Conservation (phyloP, 2,113 vertebrate genomes). For the Glaucidium brasilianum region DNA sequence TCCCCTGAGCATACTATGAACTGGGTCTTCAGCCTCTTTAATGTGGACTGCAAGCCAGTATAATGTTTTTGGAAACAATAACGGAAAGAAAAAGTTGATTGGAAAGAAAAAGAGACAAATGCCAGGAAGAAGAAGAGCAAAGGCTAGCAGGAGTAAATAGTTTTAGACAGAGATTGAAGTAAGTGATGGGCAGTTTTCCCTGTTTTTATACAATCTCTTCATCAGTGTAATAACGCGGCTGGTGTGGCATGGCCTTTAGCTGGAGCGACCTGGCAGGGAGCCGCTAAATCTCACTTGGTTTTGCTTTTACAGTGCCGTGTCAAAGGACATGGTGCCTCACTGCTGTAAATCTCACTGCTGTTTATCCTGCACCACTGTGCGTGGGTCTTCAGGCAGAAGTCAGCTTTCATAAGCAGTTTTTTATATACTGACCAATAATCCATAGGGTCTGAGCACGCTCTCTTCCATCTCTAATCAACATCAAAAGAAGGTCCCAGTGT, state of each 20-base stretch:
- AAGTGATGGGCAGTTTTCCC: neutral
- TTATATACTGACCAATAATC: slow-evolving; percentile 36
- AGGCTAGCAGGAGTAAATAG: neutral
- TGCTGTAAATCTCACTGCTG: slow-evolving; percentile 40
- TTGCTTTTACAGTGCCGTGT: slow-evolving; percentile 36
- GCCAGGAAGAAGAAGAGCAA: neutral
- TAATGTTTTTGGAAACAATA: neutral
- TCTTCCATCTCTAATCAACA: neutral
- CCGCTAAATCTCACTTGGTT: neutral
- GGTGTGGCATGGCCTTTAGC: slow-evolving; percentile 47
- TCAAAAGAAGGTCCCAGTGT: slow-evolving; percentile 1
- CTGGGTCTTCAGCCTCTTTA: neutral
- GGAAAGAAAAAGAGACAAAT: neutral
- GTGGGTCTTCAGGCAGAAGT: slow-evolving; percentile 9
- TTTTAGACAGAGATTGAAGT: neutral
- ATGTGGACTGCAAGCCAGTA: neutral
- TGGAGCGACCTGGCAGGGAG: slow-evolving; percentile 44
- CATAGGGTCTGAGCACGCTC: neutral
- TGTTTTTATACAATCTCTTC: slow-evolving; percentile 17
- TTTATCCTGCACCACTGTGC: neutral
- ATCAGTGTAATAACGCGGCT: slow-evolving; percentile 17
- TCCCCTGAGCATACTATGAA: neutral
- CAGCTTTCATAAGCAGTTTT: slow-evolving; percentile 25
- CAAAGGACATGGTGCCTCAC: slow-evolving; percentile 29
- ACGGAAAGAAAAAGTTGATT: neutral